Evolutionary conservation across 2,888 invertebrate genomes (phyloP).

Genomic region (Criorhina ranunculi): DNA sequence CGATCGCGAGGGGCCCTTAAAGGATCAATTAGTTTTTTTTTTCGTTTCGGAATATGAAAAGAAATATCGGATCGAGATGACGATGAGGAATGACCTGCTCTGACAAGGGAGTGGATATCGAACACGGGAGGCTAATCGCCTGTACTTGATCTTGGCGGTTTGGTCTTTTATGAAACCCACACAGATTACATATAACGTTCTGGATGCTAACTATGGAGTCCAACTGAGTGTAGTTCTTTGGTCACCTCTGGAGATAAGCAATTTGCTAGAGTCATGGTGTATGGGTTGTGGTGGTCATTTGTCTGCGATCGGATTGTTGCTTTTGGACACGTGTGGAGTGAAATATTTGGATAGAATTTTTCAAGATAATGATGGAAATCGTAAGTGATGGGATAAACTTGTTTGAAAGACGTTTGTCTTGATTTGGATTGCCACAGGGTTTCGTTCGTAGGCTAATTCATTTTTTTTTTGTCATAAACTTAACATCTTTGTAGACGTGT

Average conservation of each 20-base stretch:
- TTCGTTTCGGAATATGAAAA: slow-evolving; percentile 47
- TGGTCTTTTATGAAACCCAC: slow-evolving; percentile 64
- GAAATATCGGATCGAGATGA: slow-evolving; percentile 42
- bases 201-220: slow-evolving; percentile 16
- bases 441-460: no score
- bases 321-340: slow-evolving; percentile 67
- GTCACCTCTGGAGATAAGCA: slow-evolving; percentile 46
- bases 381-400: slow-evolving; percentile 15
- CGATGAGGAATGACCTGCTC: slow-evolving; percentile 55
- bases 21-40: slow-evolving; percentile 72
- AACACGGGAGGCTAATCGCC: slow-evolving; percentile 74
- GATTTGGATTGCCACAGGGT: no score
- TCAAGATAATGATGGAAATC: slow-evolving; percentile 36
- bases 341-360: slow-evolving; percentile 60
- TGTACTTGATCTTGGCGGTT: slow-evolving; percentile 65
- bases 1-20: slow-evolving; percentile 48
- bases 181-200: slow-evolving; percentile 19
- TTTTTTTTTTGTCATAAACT: slow-evolving; percentile 6
- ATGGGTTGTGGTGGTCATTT: slow-evolving; percentile 63
- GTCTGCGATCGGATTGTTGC: slow-evolving; percentile 59
- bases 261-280: slow-evolving; percentile 59
- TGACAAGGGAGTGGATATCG: slow-evolving; percentile 30
- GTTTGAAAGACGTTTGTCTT: no score
- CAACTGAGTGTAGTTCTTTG: slow-evolving; percentile 42
- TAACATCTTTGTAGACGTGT: no score